These are phyloP conservation scores for Cynaeus angustus DNA, from an alignment of 2,888 invertebrate genomes.

Conservation along the genomic window DNA sequence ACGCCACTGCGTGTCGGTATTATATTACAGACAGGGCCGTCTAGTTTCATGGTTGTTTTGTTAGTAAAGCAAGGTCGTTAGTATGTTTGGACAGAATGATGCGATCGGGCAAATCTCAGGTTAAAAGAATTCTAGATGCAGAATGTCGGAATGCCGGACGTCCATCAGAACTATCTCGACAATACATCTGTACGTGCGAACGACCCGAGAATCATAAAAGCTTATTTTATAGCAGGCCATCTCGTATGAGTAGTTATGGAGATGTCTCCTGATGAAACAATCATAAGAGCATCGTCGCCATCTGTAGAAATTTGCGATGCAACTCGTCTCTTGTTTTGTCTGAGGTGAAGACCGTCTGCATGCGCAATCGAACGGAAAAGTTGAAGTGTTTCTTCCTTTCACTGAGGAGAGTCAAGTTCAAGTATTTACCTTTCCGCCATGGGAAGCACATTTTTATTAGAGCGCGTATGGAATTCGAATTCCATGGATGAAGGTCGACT, in stretches of 20 bases:
- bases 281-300: slow-evolving; percentile 9
- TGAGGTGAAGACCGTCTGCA: slow-evolving; percentile 32
- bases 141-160: slow-evolving; percentile 40
- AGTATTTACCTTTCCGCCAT: slow-evolving; percentile 43
- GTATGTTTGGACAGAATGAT: slow-evolving; percentile 6
- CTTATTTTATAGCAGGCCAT: slow-evolving; percentile 46
- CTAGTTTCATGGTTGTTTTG: slow-evolving; percentile 28
- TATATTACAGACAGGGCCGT: slow-evolving; percentile 41
- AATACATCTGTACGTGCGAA: slow-evolving; percentile 48
- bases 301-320: slow-evolving; percentile 22
- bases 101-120: slow-evolving; percentile 4
- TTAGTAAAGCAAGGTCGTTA: slow-evolving; percentile 26
- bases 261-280: slow-evolving; percentile 36
- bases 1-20: slow-evolving; percentile 5
- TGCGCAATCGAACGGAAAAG: slow-evolving; percentile 23
- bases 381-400: slow-evolving; percentile 32
- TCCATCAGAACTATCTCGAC: slow-evolving; percentile 46
- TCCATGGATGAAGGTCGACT: slow-evolving; percentile 49
- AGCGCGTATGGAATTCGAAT: slow-evolving; percentile 46
- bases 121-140: slow-evolving; percentile 29
- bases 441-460: slow-evolving; percentile 48
- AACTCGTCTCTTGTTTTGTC: slow-evolving; percentile 28
- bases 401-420: slow-evolving; percentile 44
- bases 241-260: slow-evolving; percentile 44
- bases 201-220: slow-evolving; percentile 45